Evolutionary conservation across 2,797 vertebrate species (phyloP), one percentile per base, ranked within the genome.

Genomic region (Enteromius radiatus): DNA sequence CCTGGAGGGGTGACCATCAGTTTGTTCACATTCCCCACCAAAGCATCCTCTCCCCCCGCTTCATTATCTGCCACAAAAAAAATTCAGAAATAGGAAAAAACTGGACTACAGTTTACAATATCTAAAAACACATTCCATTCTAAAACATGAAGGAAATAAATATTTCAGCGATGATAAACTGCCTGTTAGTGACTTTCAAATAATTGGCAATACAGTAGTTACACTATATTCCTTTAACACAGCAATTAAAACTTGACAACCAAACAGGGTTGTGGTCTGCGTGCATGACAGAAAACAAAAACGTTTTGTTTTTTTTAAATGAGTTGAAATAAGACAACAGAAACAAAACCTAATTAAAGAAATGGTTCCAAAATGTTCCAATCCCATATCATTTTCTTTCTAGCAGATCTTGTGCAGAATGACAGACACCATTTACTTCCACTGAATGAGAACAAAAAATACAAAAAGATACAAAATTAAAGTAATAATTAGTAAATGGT

Each of bases 1-100:
- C 96, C 97, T 84, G 91, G 89, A 84, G 97, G 97, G 84, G 94
- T 92, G 88, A 97, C 94, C 6, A 87, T 82, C 86, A 95, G 93
- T 89, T 99, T 99, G 94, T 91, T 98, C 87, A 99, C 96, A 0
- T 99, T 99, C 36, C 97, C 97, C 85, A 96, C 96, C 85, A 99
- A 93, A 73, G 91, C 93, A 73, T 98, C 97, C 45, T 98, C 97
- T 84, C 93, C 95, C 89, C 94, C 97, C 21, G 91, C 41, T 90
- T 96, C 96, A 90, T 88, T 95, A 78, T 95, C 97, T 98, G 90
- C 52, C 56, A 88, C 78, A 84, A 15, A 47, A 15, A 47, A 15
- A 87, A 73, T 36, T 75, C 21, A 63, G 12, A 41, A 33, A 15
- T n/a, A 65, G 17, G 15, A n/a, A 45, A 31, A 56, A 64, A 70